Evolutionary conservation across 37 sponge, comb jelly and placozoan species (phyloP), one percentile per base, ranked within the genome.

Genomic region (Aphrocallistes beatrix): DNA sequence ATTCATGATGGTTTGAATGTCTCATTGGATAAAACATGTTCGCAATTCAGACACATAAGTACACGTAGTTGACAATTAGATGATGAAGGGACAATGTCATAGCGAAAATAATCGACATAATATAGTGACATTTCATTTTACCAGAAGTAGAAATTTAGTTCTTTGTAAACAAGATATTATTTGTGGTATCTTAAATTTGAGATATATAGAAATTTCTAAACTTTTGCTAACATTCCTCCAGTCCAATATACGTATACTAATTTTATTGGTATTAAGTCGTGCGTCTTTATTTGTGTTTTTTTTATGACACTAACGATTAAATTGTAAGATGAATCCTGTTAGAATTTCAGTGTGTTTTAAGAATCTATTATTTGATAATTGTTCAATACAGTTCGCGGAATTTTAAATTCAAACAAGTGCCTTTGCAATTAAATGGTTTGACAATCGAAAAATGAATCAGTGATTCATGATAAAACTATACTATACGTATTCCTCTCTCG

Each of bases 201-300:
- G 75, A 60, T 60, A 60, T 60, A 60, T 28, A 19, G 17, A 13
- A 13, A 60, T 19, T 19, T 60, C 21, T 60, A 42, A 16, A 42
- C 6, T 42, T 16, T 42, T 42, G n/a, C 45, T 42, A 60, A 60
- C n/a, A 60, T 60, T 60, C 75, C 75, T 60, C 8, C 75, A 60
- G n/a, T 60, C 75, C 75, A 25, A 60, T 60, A 60, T 60, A n/a
- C n/a, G n/a, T n/a, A 60, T 60, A 60, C 75, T 60, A 60, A 60
- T 60, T 60, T 30, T 19, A 60, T 32, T 60, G n/a, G 75, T 60
- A 60, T 60, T 30, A 60, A 60, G 17, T 47, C 49, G 49, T 47
- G 49, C 17, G 49, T 13, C 13, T 13, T 47, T 47, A 21, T 47
- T 21, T 47, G 10, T 60, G 6, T 16, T 42, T 42, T 42, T 42